Percentiles rank a stretch among this genome's conserved stretches.
Conservation (phyloP, 2,113 vertebrate genomes). For the Calyptommatus sinebrachiatus region DNA sequence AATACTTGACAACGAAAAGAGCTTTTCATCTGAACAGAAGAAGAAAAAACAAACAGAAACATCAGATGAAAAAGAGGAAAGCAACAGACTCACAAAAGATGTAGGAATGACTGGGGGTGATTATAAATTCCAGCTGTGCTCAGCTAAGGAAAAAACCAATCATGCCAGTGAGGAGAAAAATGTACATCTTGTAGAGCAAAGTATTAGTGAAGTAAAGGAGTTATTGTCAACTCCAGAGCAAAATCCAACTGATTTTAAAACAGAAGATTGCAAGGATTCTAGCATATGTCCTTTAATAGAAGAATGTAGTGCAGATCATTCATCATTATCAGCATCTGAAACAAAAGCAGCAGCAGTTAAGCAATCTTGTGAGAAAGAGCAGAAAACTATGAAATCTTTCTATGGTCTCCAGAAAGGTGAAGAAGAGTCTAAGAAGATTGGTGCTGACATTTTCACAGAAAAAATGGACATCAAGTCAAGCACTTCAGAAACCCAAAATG, state of each 20-base stretch:
- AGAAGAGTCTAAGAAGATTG: conserved; percentile 27
- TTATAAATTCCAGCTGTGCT: conserved; percentile 14
- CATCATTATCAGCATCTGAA: conserved; percentile 12
- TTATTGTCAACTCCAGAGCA: conserved; percentile 11
- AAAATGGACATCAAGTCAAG: neutral
- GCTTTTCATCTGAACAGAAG: conserved; percentile 1
- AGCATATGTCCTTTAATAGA: rapidly evolving
- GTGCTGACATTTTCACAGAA: neutral
- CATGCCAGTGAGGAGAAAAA: neutral
- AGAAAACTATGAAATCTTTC: neutral
- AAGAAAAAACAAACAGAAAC: conserved; percentile 19
- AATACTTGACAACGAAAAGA: neutral
- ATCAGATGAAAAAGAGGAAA: neutral
- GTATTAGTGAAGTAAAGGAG: conserved; percentile 5
- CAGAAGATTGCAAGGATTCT: neutral
- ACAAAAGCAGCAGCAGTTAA: neutral
- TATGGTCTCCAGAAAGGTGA: neutral
- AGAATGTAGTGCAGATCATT: conserved; percentile 27
- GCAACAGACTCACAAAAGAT: neutral
- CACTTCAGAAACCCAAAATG: neutral
- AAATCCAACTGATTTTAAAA: neutral
- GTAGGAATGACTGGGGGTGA: rapidly evolving
- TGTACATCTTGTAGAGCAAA: neutral
- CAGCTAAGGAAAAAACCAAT: conserved; percentile 20
- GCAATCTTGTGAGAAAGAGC: conserved; percentile 1